Conservation (phyloP, 2,888 invertebrate species). For the Tuberolachnus salignus region DNA sequence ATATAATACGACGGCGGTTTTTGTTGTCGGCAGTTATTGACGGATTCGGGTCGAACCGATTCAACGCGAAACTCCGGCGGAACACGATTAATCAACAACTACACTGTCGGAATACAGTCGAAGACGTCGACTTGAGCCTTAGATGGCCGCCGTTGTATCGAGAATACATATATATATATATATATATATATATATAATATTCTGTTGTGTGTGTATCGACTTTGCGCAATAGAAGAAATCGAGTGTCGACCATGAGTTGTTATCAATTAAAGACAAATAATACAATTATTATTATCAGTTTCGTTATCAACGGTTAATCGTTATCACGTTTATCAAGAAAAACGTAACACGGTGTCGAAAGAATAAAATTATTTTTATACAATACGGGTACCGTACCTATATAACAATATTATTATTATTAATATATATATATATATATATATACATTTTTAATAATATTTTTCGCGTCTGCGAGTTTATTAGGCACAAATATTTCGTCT, state of each 20-base stretch:
- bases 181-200: neutral
- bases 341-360: neutral
- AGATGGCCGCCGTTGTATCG: too few species aligned
- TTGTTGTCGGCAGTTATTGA: too few species aligned
- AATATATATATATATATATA: too few species aligned
- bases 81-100: too few species aligned
- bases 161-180: neutral
- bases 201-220: neutral
- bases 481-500: too few species aligned
- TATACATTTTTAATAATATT: too few species aligned
- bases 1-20: too few species aligned
- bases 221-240: constrained; percentile 30
- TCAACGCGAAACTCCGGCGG: neutral
- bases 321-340: constrained; percentile 47
- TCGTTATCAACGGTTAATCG: constrained; percentile 9
- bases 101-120: too few species aligned
- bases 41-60: neutral
- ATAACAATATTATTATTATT: too few species aligned
- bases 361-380: too few species aligned
- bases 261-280: constrained; percentile 16
- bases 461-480: too few species aligned
- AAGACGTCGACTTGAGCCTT: neutral
- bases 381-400: too few species aligned
- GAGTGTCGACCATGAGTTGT: constrained; percentile 6
- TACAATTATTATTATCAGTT: neutral